Evolutionary conservation across 37 sponge, comb jelly and placozoan genomes (phyloP).

Genomic region (Halichondria panicea): DNA sequence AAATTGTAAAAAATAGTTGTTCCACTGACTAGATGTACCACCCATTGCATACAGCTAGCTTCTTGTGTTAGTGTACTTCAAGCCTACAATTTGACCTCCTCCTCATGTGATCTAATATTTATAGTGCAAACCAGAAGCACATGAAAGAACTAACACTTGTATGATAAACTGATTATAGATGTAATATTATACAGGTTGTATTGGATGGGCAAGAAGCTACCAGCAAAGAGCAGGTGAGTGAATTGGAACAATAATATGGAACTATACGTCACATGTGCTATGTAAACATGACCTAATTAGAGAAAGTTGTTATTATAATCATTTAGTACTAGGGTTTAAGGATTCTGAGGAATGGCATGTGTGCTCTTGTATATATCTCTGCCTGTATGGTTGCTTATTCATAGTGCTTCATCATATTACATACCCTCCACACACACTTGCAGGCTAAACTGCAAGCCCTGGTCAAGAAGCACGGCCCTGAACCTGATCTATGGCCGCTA

Average conservation of each 20-base stretch:
- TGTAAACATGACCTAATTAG: neutral
- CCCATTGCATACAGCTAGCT: too few relatives aligned
- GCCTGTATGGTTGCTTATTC: too few relatives aligned
- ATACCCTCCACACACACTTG: neutral
- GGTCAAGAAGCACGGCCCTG: constrained; percentile 19
- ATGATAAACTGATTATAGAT: neutral
- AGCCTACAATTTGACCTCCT: neutral
- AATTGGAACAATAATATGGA: neutral
- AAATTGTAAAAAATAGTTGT: neutral
- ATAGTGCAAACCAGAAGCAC: neutral
- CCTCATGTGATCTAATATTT: neutral
- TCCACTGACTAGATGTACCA: neutral
- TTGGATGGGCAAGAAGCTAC: constrained; percentile 42
- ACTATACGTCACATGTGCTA: neutral
- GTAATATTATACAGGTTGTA: constrained; percentile 16
- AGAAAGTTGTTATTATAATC: neutral
- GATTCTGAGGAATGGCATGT: too few relatives aligned
- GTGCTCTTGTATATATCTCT: too few relatives aligned
- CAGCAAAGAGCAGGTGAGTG: constrained; percentile 35
- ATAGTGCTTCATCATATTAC: neutral
- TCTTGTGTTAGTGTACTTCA: neutral
- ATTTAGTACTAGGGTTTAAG: neutral
- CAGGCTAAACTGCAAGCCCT: constrained; percentile 42
- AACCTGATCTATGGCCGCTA: constrained; percentile 56
- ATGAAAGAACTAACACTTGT: neutral